phyloP scores from a whole-genome alignment of 2,888 invertebrate species.

The Rhodophaea formosa region DNA sequence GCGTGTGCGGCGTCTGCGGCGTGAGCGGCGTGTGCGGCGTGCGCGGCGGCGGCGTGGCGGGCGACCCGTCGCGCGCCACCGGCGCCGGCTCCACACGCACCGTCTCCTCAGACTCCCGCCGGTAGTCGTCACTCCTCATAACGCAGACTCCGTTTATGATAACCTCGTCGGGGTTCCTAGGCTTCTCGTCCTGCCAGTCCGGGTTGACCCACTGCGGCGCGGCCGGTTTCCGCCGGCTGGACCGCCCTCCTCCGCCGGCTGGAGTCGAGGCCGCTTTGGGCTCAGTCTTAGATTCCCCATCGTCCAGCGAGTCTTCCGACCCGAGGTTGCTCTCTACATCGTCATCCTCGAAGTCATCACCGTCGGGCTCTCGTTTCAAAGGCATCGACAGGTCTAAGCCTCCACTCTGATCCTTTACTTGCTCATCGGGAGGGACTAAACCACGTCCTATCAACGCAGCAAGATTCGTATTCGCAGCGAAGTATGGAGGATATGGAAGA shows the following conservation, averaged over 20 bases:
- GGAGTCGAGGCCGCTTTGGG: slow-evolving; percentile 78
- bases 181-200: slow-evolving; percentile 90
- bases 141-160: slow-evolving; percentile 97
- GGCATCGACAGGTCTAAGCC: slow-evolving; percentile 95
- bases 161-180: slow-evolving; percentile 85
- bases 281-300: slow-evolving; percentile 80
- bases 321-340: slow-evolving; percentile 89
- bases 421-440: slow-evolving; percentile 81
- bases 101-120: slow-evolving; percentile 84
- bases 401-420: slow-evolving; percentile 88
- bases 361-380: slow-evolving; percentile 88
- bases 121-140: slow-evolving; percentile 91
- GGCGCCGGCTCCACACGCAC: slow-evolving; percentile 89
- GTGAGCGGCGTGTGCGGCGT: slow-evolving; percentile 44
- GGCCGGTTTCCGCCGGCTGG: slow-evolving; percentile 93
- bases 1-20: slow-evolving; percentile 41
- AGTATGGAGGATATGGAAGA: slow-evolving; percentile 88
- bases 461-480: slow-evolving; percentile 87
- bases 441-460: slow-evolving; percentile 89
- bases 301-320: slow-evolving; percentile 83
- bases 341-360: slow-evolving; percentile 90
- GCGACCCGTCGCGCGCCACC: slow-evolving; percentile 78
- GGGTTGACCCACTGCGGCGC: slow-evolving; percentile 99
- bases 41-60: slow-evolving; percentile 49
- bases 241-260: slow-evolving; percentile 61